Conservation (phyloP, 2,113 vertebrate genomes). For the Stercorarius parasiticus region DNA sequence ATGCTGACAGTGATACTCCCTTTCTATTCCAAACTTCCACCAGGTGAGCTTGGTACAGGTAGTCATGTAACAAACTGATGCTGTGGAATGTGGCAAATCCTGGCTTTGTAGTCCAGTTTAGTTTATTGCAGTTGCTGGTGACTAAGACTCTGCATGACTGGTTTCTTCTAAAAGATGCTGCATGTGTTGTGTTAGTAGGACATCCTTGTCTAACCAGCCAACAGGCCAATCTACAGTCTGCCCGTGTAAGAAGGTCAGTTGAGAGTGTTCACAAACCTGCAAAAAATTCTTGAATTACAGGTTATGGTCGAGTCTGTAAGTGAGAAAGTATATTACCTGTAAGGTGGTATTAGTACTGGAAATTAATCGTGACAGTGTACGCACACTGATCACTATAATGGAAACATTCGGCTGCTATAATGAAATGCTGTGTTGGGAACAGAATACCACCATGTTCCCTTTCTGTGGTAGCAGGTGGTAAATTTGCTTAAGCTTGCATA, state of each 20-base stretch:
- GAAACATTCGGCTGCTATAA: not conserved
- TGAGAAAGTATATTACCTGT: not conserved
- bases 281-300: not conserved
- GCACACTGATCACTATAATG: not conserved
- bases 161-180: not conserved
- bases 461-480: slow-evolving; percentile 21
- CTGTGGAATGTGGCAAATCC: fast-evolving
- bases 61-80: not conserved
- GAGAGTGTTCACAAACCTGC: not conserved
- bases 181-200: not conserved
- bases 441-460: not conserved
- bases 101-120: not conserved
- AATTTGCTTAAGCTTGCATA: slow-evolving; percentile 45
- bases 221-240: not conserved
- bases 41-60: not conserved
- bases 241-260: not conserved
- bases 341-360: not conserved
- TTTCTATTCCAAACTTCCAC: not conserved
- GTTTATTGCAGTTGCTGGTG: not conserved
- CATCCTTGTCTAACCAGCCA: not conserved
- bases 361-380: not conserved
- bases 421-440: not conserved
- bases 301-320: not conserved
- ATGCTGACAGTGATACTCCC: not conserved
- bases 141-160: not conserved